Evolutionary conservation across 2,113 vertebrate species (phyloP).

Genomic region (Quiscalus mexicanus): DNA sequence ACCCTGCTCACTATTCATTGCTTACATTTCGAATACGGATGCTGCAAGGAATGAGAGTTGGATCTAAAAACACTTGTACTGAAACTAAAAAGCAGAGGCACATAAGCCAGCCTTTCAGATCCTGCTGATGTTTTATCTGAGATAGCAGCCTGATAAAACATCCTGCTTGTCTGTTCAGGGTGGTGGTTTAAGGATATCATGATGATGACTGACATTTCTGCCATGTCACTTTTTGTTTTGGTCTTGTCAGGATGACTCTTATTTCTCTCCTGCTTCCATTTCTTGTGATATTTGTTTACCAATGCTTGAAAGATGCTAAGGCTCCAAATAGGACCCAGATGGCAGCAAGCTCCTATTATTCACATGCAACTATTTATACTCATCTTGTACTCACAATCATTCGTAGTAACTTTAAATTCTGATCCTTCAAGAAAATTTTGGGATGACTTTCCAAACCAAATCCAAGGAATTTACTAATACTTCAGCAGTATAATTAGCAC

Average conservation of each 20-base stretch:
- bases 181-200: background rate
- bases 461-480: background rate
- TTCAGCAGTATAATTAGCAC: background rate
- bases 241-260: background rate
- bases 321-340: background rate
- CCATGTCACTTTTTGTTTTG: background rate
- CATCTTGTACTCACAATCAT: background rate
- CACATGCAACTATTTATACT: background rate
- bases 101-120: background rate
- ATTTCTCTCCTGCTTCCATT: background rate
- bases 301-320: background rate
- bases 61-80: background rate
- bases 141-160: background rate
- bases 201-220: background rate
- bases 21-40: background rate
- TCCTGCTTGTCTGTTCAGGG: background rate
- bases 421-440: background rate
- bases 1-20: background rate
- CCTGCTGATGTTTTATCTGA: background rate
- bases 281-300: background rate
- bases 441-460: background rate
- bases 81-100: background rate
- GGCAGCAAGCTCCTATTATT: conserved; percentile 14
- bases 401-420: background rate
- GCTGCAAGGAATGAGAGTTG: background rate